Evolutionary conservation across 1,140 invertebrate genomes (phyloP).

Genomic region (Littorina saxatilis): DNA sequence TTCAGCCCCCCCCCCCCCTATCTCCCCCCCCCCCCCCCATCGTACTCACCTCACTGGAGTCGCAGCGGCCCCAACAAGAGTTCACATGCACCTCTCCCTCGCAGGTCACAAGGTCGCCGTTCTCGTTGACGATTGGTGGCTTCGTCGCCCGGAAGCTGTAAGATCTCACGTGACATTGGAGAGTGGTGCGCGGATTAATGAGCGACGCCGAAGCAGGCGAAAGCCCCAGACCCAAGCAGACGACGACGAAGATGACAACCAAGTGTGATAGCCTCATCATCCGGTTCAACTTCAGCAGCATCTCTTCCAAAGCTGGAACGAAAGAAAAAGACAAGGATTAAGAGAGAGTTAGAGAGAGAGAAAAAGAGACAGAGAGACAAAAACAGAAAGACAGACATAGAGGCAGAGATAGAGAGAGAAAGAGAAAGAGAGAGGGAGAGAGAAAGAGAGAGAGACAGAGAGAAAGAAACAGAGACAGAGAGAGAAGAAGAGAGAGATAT

Average conservation of each 20-base stretch:
- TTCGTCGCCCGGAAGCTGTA: constrained; percentile 52
- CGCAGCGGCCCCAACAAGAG: constrained; percentile 89
- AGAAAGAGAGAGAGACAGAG: constrained; percentile 1
- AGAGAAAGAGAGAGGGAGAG: neutral
- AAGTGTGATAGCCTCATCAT: neutral
- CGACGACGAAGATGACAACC: neutral
- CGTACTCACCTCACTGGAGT: constrained; percentile 84
- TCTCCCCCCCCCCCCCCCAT: neutral
- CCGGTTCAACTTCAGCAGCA: neutral
- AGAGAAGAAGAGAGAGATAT: neutral
- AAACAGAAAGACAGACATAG: no score
- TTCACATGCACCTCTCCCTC: constrained; percentile 83
- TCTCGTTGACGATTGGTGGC: constrained; percentile 60
- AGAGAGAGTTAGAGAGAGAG: neutral
- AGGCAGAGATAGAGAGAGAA: no score
- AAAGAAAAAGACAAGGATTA: neutral
- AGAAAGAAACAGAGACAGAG: no score
- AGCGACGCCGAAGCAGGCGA: neutral
- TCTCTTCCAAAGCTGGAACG: neutral
- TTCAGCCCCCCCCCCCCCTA: no score
- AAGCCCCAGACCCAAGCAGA: neutral
- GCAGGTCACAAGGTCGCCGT: constrained; percentile 81
- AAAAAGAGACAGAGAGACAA: neutral
- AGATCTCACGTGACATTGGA: constrained; percentile 73
- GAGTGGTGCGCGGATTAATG: constrained; percentile 45